Conservation (phyloP, 2,797 vertebrate genomes). For the Pogoniulus pusillus region DNA sequence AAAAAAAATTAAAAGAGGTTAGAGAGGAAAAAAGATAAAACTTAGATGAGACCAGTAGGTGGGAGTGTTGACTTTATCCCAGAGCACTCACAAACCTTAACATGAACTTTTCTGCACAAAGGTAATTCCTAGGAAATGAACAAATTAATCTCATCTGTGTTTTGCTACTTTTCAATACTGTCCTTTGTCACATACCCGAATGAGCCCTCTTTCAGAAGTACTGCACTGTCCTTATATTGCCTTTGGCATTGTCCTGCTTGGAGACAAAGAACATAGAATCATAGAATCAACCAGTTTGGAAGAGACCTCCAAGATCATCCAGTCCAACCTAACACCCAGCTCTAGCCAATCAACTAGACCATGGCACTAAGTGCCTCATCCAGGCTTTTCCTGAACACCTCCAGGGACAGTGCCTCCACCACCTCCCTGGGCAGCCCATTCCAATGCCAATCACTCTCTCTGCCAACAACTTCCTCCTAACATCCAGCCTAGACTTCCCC, state of each 20-base stretch:
- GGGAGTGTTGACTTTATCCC: conserved; percentile 68
- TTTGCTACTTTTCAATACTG: conserved; percentile 66
- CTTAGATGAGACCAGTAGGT: conserved; percentile 66
- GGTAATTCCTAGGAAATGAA: conserved; percentile 69
- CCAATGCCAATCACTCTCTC: too few species aligned
- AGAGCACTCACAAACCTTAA: neutral
- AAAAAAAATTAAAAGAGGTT: too few species aligned
- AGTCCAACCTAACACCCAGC: too few species aligned
- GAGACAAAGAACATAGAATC: neutral
- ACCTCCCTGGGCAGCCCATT: too few species aligned
- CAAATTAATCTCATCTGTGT: conserved; percentile 72
- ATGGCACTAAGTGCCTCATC: too few species aligned
- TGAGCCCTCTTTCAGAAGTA: conserved; percentile 59
- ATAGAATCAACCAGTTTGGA: too few species aligned
- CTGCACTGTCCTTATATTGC: conserved; percentile 47
- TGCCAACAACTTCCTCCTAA: too few species aligned
- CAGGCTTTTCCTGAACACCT: too few species aligned
- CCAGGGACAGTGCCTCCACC: too few species aligned
- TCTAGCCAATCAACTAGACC: too few species aligned
- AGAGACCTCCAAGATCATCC: too few species aligned
- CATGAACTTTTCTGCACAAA: conserved; percentile 13
- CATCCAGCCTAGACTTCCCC: too few species aligned
- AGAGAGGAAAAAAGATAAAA: rapidly evolving
- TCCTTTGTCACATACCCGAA: conserved; percentile 44
- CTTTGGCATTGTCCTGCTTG: conserved; percentile 53